These are phyloP conservation scores for Protomyctophum bolini DNA, from an alignment of 2,113 vertebrate genomes.

Conservation along the genomic window DNA sequence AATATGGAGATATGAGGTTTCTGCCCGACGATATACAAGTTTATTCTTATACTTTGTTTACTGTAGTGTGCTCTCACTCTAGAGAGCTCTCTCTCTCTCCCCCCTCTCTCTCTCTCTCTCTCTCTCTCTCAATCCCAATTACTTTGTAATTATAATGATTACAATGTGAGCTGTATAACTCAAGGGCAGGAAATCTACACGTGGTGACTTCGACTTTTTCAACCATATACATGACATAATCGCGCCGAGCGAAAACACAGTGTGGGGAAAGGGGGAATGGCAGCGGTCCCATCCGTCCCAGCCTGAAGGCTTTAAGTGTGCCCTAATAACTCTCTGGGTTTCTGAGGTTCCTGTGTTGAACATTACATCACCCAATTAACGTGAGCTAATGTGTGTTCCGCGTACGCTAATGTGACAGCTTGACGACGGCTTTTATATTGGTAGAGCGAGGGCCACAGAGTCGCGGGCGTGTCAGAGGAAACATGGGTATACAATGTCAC, in stretches of 20 bases:
- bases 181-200: conserved; percentile 15
- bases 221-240: conserved; percentile 6
- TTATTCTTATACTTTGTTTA: no score
- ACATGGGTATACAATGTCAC: no score
- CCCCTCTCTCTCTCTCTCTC: no score
- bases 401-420: conserved; percentile 52
- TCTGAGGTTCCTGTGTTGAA: conserved; percentile 31
- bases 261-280: conserved; percentile 29
- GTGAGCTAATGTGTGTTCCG: conserved; percentile 26
- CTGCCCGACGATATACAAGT: no score
- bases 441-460: conserved; percentile 21
- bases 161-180: conserved; percentile 23
- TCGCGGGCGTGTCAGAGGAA: conserved; percentile 45
- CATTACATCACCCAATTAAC: conserved; percentile 69
- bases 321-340: conserved; percentile 33
- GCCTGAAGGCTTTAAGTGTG: conserved; percentile 41
- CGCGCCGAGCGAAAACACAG: conserved; percentile 8
- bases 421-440: conserved; percentile 43
- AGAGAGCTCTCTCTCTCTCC: no score
- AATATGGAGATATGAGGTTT: no score
- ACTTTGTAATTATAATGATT: no score
- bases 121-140: no score
- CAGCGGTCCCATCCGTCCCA: conserved; percentile 28
- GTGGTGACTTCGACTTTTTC: conserved; percentile 16
- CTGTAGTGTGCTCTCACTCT: no score